Evolutionary conservation across 2,113 vertebrate genomes (phyloP).

Genomic region (Diglossa brunneiventris): DNA sequence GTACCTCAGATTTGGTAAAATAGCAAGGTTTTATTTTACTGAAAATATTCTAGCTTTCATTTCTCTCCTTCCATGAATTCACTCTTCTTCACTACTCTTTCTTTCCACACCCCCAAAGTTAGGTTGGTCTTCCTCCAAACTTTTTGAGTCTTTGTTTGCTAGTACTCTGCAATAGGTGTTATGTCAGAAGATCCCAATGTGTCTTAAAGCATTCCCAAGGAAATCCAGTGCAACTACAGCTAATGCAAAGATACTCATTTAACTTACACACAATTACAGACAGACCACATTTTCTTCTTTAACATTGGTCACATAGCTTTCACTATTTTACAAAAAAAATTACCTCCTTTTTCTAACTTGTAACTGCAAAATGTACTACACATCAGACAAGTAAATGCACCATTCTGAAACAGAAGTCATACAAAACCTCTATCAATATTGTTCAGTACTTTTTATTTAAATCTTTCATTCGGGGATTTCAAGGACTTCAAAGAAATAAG

Average conservation of each 20-base stretch:
- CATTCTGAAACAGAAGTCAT: neutral
- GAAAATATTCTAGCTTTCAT: neutral
- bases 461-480: neutral
- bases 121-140: neutral
- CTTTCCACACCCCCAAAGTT: accelerated
- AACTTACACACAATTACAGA: neutral
- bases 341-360: neutral
- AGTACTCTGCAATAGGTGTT: neutral
- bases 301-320: neutral
- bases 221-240: neutral
- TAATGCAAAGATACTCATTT: neutral
- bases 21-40: neutral
- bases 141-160: neutral
- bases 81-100: neutral
- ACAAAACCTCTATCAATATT: neutral
- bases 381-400: neutral
- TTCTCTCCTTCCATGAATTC: neutral
- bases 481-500: neutral
- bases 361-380: neutral
- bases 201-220: neutral
- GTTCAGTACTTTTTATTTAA: neutral
- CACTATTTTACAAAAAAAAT: neutral
- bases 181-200: neutral
- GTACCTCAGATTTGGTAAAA: neutral
- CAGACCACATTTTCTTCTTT: neutral